Evolutionary conservation across 2,113 vertebrate genomes (phyloP).

Genomic region (Balaenoptera acutorostrata): DNA sequence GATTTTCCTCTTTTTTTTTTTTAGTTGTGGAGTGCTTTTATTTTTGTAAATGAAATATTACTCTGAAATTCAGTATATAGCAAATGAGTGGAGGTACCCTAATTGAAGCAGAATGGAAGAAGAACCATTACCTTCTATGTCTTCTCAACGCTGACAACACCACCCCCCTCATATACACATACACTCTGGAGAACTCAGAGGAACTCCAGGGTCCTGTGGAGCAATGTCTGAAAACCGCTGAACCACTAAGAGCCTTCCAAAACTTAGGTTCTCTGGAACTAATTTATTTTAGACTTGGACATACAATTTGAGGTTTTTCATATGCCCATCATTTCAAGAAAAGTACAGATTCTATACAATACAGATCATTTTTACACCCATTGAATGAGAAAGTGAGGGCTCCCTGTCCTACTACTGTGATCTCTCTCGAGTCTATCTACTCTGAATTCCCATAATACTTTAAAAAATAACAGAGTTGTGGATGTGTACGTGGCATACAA

Average conservation of each 20-base stretch:
- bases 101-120: background rate
- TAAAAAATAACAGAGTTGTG: background rate
- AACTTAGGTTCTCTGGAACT: background rate
- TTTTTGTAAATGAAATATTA: background rate
- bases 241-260: background rate
- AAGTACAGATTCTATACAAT: background rate
- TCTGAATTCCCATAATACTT: background rate
- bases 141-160: background rate
- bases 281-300: background rate
- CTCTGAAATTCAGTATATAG: background rate
- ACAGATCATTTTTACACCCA: background rate
- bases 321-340: background rate
- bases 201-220: background rate
- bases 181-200: background rate
- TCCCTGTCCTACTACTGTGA: background rate
- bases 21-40: background rate
- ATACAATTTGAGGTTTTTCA: background rate
- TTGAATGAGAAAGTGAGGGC: background rate
- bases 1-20: background rate
- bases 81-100: background rate
- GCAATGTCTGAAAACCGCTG: background rate
- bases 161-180: fast-evolving
- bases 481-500: background rate
- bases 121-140: background rate
- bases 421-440: background rate